These are phyloP conservation scores for Pocillopora meandrina DNA, from an alignment of 92 coral and sea anemone genomes.

Conservation along the genomic window DNA sequence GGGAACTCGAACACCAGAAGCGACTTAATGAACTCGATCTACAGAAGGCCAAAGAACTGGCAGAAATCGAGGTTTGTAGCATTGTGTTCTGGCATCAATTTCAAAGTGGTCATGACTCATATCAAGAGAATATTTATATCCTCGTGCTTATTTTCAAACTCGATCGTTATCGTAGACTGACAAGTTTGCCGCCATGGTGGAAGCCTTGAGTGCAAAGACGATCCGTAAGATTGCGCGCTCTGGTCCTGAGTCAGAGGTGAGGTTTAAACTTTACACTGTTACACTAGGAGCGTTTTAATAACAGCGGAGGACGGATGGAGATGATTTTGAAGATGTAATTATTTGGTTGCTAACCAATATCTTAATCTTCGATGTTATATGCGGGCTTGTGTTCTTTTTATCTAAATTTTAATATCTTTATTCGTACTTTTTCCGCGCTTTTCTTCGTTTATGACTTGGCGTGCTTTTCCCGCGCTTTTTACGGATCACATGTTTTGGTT, in stretches of 20 bases:
- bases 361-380: neutral
- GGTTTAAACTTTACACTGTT: neutral
- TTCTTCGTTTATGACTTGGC: neutral
- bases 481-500: neutral
- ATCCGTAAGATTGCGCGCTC: constrained; percentile 80
- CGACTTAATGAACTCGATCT: constrained; percentile 79
- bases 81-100: neutral
- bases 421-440: too few relatives aligned
- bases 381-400: too few relatives aligned
- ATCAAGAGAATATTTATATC: neutral
- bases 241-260: constrained; percentile 93
- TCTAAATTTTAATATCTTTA: too few relatives aligned
- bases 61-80: constrained; percentile 77
- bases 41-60: constrained; percentile 76
- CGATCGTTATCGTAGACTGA: constrained; percentile 45
- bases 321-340: neutral
- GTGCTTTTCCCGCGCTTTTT: constrained; percentile 3
- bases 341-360: neutral
- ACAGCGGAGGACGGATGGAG: neutral
- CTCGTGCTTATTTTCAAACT: neutral
- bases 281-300: neutral
- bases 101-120: neutral
- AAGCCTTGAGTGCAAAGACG: constrained; percentile 75
- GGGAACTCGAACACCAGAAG: constrained; percentile 66
- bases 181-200: constrained; percentile 73